Conservation (phyloP, 2,113 vertebrate species). For the Tyto alba region DNA sequence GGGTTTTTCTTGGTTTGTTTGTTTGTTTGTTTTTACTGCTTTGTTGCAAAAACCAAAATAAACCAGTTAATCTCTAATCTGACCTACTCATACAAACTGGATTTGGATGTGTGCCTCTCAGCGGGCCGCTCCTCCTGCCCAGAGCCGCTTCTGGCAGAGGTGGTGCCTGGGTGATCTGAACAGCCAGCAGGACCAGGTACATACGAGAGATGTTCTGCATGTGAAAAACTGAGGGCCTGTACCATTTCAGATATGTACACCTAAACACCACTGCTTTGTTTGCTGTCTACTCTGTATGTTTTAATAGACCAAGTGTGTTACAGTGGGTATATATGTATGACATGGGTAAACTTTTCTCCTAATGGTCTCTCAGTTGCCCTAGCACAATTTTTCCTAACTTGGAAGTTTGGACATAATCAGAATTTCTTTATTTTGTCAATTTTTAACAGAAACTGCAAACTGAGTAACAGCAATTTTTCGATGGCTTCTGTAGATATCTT, state of each 20-base stretch:
- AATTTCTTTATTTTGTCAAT: neutral
- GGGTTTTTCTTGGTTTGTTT: too few species aligned
- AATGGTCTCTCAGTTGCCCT: neutral
- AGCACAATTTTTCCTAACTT: neutral
- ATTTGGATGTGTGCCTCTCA: neutral
- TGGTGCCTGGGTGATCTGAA: neutral
- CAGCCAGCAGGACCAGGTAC: neutral
- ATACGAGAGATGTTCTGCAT: neutral
- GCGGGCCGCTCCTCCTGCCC: neutral
- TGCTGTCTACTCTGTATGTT: neutral
- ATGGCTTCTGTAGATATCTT: conserved; percentile 96
- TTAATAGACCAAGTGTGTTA: neutral
- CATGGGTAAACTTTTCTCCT: neutral
- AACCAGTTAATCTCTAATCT: neutral
- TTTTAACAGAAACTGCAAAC: conserved; percentile 85
- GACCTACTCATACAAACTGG: neutral
- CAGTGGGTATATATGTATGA: neutral
- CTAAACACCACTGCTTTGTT: neutral
- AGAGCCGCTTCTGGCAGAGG: neutral
- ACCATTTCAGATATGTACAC: neutral
- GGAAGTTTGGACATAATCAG: neutral
- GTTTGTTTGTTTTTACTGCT: too few species aligned
- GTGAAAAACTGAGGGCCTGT: neutral
- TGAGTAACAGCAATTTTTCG: conserved; percentile 87
- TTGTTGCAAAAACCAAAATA: neutral